Percentiles rank a stretch among this genome's conserved stretches.
Evolutionary conservation across 1,140 invertebrate genomes (phyloP).

Genomic region (Mya arenaria): DNA sequence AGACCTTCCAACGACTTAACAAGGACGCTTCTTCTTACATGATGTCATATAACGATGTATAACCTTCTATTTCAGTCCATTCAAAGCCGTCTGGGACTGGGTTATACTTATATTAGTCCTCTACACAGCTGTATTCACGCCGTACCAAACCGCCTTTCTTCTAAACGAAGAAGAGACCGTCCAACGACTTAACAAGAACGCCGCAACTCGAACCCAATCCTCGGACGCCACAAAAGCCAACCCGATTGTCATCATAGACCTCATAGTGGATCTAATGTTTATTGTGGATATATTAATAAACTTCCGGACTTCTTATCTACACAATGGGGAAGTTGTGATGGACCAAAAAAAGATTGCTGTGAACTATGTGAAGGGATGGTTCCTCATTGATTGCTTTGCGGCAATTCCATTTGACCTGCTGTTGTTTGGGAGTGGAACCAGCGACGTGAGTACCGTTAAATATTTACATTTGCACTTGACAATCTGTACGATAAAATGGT

Average conservation of each 20-base stretch:
- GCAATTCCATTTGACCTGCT: conserved; percentile 81
- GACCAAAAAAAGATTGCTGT: conserved; percentile 80
- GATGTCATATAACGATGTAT: no score
- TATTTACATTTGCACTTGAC: no score
- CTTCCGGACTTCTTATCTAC: conserved; percentile 81
- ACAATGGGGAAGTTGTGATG: conserved; percentile 80
- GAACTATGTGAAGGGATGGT: conserved; percentile 82
- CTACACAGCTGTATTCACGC: conserved; percentile 99
- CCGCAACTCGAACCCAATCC: conserved; percentile 63
- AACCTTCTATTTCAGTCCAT: conserved; percentile 84
- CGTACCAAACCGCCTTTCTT: conserved; percentile 98
- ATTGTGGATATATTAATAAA: conserved; percentile 81
- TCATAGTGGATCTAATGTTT: conserved; percentile 81
- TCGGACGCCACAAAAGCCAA: conserved; percentile 72
- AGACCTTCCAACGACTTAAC: conserved; percentile 77
- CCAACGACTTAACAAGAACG: conserved; percentile 76
- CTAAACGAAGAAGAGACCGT: conserved; percentile 88
- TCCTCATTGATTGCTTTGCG: conserved; percentile 80
- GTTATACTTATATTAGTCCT: conserved; percentile 97
- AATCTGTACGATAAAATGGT: no score
- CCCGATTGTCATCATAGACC: conserved; percentile 80
- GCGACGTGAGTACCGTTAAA: conserved; percentile 78
- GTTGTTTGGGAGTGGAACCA: conserved; percentile 80
- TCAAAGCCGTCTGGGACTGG: conserved; percentile 99
- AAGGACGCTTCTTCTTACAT: no score